Conservation (phyloP, 2,888 invertebrate species). For the Octonoba sinensis region DNA sequence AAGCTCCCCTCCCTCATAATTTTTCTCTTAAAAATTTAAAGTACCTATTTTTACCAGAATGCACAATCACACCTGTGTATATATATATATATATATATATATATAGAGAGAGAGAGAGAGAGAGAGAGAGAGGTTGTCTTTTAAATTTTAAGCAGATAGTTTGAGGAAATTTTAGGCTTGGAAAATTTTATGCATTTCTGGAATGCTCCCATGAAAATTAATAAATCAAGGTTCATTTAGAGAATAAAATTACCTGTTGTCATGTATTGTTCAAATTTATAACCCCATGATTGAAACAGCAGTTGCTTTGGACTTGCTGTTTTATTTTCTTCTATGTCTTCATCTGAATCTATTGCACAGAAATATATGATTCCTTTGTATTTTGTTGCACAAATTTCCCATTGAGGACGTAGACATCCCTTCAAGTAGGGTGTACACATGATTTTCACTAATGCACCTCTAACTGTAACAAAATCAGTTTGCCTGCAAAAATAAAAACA, state of each 20-base stretch:
- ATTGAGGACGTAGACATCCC: conserved; percentile 74
- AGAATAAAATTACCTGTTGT: conserved; percentile 68
- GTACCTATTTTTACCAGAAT: too few relatives aligned
- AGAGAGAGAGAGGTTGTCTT: too few relatives aligned
- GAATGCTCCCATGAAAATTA: too few relatives aligned
- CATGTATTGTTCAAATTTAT: conserved; percentile 83
- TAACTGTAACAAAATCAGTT: conserved; percentile 78
- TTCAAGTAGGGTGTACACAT: conserved; percentile 80
- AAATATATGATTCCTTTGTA: conserved; percentile 78
- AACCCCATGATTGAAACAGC: conserved; percentile 79
- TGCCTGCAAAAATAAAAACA: conserved; percentile 65
- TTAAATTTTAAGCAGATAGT: too few relatives aligned
- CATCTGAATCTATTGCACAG: conserved; percentile 70
- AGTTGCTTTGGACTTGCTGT: conserved; percentile 74
- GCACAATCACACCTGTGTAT: too few relatives aligned
- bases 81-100: too few relatives aligned
- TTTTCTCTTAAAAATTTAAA: too few relatives aligned
- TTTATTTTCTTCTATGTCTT: conserved; percentile 68
- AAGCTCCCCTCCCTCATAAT: too few relatives aligned
- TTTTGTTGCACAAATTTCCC: conserved; percentile 80
- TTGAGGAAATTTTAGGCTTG: too few relatives aligned
- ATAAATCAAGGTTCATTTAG: too few relatives aligned
- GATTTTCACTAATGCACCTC: conserved; percentile 79
- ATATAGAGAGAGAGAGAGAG: too few relatives aligned
- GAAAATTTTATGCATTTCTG: too few relatives aligned